Base-by-base conservation (phyloP, 2,888 invertebrate species). In the Dinocampus coccinellae region DNA sequence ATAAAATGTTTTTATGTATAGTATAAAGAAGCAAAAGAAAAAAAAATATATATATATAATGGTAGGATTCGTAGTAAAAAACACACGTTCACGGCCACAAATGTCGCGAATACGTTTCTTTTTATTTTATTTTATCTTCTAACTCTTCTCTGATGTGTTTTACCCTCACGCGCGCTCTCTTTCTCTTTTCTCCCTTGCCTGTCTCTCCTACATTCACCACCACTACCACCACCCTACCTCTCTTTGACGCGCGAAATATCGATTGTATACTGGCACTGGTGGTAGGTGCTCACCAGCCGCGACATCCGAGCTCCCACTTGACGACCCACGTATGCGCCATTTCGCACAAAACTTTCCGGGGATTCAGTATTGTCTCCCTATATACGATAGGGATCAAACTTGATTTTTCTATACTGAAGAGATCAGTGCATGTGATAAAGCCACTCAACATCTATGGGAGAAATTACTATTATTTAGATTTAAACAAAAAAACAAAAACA, bases 181-280 rank as follows among this genome's bases (percentile, higher is more conserved):
- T 39, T 63, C 61, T 61, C 61, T 52, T 69, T 63, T 67, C 47
- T 68, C 70, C 70, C 33, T 61, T 33, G 67, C 72, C 60, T 62
- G 68, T 70, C 58, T 60, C 26, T 55, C 52, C 34, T 61, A 22
- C 64, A n/a, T 63, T 67, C 57, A 64, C 72, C 70, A 29, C 53
- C 34, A 66, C 70, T 55, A 57, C 62, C 65, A 33, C 36, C 34
- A 47, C 34, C 53, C 29, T 67, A 47, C 64, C 52, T 61, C 58
- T 60, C 42, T 53, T 71, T 61, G 33, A 52, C 70, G 74, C 70
- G 61, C 72, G 63, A 64, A 66, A 76, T 78, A 79, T 79, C 77
- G 79, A 79, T 79, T 77, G 75, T 75, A 47, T 6, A 64, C 69
- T 69, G 69, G 69, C 66, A 66, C 72, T 70, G 70, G 39, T 72